These are phyloP conservation scores for Oncopeltus fasciatus DNA, from an alignment of 1,140 invertebrate genomes.

Conservation along the genomic window DNA sequence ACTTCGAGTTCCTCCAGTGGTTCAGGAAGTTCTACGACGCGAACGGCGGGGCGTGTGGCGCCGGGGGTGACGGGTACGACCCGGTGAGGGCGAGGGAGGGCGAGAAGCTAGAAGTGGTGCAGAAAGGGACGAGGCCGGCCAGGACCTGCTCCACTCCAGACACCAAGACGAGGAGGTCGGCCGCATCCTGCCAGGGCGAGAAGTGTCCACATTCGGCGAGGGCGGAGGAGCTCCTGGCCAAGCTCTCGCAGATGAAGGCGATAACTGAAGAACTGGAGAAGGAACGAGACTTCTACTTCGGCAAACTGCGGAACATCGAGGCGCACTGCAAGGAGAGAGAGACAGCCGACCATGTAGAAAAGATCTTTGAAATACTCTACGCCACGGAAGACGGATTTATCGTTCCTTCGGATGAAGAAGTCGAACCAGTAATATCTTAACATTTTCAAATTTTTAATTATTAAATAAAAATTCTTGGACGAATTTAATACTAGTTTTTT, in stretches of 20 bases:
- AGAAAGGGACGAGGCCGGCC: too few species aligned
- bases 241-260: conserved; percentile 74
- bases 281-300: conserved; percentile 98
- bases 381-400: conserved; percentile 96
- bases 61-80: conserved; percentile 83
- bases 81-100: conserved; percentile 69
- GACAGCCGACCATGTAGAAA: conserved; percentile 49
- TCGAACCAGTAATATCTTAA: too few species aligned
- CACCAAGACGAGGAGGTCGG: not conserved
- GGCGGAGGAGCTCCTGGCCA: conserved; percentile 3
- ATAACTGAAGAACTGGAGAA: conserved; percentile 89
- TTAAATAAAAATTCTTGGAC: too few species aligned
- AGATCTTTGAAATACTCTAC: conserved; percentile 92
- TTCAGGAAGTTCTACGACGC: conserved; percentile 99
- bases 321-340: conserved; percentile 94
- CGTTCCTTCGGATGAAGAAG: conserved; percentile 57
- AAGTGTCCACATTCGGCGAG: not conserved
- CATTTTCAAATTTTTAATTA: too few species aligned
- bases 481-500: too few species aligned
- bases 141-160: not conserved
- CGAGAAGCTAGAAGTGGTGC: conserved; percentile 46
- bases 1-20: conserved; percentile 99
- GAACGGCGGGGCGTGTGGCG: conserved; percentile 93
- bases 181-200: not conserved
- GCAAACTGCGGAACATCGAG: conserved; percentile 94